phyloP scores from a whole-genome alignment of 2,888 invertebrate genomes.

The Pyralis farinalis region DNA sequence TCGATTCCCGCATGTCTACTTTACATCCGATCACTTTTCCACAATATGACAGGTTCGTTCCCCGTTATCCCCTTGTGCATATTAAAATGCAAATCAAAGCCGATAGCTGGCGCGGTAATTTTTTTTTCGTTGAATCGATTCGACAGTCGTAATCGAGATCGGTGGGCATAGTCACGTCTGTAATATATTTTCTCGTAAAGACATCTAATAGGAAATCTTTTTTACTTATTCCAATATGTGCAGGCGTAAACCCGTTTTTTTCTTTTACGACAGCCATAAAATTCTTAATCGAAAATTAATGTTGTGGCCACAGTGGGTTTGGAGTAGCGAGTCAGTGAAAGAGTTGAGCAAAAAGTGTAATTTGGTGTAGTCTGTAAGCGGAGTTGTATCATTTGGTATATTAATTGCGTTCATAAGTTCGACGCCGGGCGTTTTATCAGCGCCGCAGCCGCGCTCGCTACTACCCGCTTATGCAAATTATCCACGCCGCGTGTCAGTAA shows the following conservation, averaged over 20 bases:
- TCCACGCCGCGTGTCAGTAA: conserved; percentile 66
- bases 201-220: conserved; percentile 57
- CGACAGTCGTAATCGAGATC: conserved; percentile 49
- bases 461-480: conserved; percentile 70
- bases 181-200: conserved; percentile 68
- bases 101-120: conserved; percentile 33
- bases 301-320: conserved; percentile 29
- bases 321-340: conserved; percentile 22
- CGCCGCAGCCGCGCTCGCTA: conserved; percentile 47
- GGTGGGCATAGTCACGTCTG: conserved; percentile 60
- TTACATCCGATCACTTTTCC: conserved; percentile 28
- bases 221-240: conserved; percentile 63
- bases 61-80: conserved; percentile 57
- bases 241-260: conserved; percentile 42
- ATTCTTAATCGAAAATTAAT: conserved; percentile 63
- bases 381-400: conserved; percentile 66
- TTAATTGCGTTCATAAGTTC: conserved; percentile 74
- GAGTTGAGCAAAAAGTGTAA: conserved; percentile 32
- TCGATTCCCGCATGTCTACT: conserved; percentile 13
- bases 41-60: conserved; percentile 63
- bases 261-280: conserved; percentile 45
- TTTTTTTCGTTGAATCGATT: conserved; percentile 53
- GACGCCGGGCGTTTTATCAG: conserved; percentile 60
- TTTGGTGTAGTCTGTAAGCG: conserved; percentile 28
- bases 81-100: conserved; percentile 77